Base-by-base conservation (phyloP, 2,113 vertebrate genomes). In the Salvelinus namaycush region DNA sequence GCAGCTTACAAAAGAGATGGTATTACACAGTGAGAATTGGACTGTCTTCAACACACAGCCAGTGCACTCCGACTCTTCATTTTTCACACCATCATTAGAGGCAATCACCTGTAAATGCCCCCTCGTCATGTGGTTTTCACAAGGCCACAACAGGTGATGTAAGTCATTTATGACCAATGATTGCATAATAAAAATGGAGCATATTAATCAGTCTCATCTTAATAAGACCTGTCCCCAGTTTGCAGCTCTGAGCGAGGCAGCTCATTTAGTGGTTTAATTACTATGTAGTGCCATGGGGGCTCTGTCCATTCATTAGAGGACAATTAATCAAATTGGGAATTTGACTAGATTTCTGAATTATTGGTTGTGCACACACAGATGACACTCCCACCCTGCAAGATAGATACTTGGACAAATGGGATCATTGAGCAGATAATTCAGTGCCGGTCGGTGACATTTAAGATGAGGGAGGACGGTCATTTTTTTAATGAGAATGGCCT, bases 201-300 rank as follows among this genome's bases (percentile, higher is more conserved):
- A 49, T 60, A 78, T 39, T 75, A 79, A 81, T 81, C 72, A 80
- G 57, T 34, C 44, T 60, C 39, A 44, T 44, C 39, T 44, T 44
- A 44, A 44, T 44, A 75, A 76, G 59, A 73, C 60, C n/a, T 44
- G n/a, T 70, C 75, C 31, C 29, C 44, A 81, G 22, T 27, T 75
- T 74, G n/a, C 60, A 60, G 20, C 65, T 8, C 68, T 73, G 64
- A 85, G 75, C n/a, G 72, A 78, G 22, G 60, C 75, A 62, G 62
- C 22, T 76, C 65, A 74, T 78, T 76, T 76, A 24, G 31, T 68
- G 49, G 44, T 79, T 75, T 80, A 80, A 83, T 80, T 80, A 77
- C 72, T 72, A 70, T 75, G 64, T 60, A 68, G 69, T 29, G 49
- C 59, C 68, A 79, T 49, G 16, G 48, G 79, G 4, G 68, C 48